Evolutionary conservation across 2,797 vertebrate species (phyloP).

Genomic region (Muscicapa comitata): DNA sequence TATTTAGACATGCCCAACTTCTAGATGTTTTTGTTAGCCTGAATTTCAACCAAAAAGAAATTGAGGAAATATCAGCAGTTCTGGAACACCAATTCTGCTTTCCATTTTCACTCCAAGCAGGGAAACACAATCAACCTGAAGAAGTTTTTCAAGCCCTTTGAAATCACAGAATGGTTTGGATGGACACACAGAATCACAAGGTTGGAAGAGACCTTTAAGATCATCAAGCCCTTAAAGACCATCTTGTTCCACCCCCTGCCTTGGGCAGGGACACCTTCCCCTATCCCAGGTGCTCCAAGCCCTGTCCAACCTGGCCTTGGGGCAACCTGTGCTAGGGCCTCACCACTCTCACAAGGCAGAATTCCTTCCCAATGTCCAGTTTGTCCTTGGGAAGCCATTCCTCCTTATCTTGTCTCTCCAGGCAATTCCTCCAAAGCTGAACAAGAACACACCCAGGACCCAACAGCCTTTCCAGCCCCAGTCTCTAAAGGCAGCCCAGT

Average conservation of each 20-base stretch:
- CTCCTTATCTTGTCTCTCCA: background rate
- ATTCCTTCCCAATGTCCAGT: background rate
- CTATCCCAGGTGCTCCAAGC: background rate
- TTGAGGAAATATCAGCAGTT: background rate
- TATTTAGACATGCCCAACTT: background rate
- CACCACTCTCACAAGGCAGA: rapidly evolving
- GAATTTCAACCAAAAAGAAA: background rate
- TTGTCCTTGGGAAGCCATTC: background rate
- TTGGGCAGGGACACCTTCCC: background rate
- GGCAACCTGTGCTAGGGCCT: background rate
- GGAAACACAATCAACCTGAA: background rate
- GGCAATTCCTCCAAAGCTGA: background rate
- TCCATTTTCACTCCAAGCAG: background rate
- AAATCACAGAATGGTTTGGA: background rate
- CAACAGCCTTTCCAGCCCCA: background rate
- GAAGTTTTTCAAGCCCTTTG: background rate
- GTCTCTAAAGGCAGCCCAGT: rapidly evolving
- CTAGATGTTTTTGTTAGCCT: background rate
- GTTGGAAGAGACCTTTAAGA: background rate
- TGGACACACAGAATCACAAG: background rate
- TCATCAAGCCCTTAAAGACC: background rate
- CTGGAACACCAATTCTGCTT: background rate
- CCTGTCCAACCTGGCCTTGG: rapidly evolving
- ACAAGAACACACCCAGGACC: background rate
- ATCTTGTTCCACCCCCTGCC: rapidly evolving